Percentiles rank a stretch among this genome's conserved stretches.
phyloP scores from a whole-genome alignment of 2,888 invertebrate genomes.

The Rhyacophila evoluta region DNA sequence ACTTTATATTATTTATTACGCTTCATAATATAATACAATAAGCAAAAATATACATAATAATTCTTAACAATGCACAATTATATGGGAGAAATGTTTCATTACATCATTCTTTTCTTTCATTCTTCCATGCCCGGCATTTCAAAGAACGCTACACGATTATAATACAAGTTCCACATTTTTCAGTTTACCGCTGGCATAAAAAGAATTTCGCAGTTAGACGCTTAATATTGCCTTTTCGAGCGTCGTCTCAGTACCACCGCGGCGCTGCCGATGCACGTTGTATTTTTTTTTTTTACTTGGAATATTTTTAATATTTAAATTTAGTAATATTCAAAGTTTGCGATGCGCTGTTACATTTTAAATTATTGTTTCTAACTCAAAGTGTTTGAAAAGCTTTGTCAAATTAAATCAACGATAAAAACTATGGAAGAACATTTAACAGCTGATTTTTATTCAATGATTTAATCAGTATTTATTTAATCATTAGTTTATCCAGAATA shows the following conservation, averaged over 20 bases:
- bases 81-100: not conserved
- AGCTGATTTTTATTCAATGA: too few relatives aligned
- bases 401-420: not conserved
- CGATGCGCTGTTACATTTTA: not conserved
- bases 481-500: too few relatives aligned
- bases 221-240: constrained; percentile 18
- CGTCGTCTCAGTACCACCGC: not conserved
- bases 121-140: not conserved
- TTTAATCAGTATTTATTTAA: too few relatives aligned
- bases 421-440: too few relatives aligned
- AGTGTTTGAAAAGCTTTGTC: not conserved
- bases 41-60: too few relatives aligned
- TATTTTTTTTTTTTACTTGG: not conserved
- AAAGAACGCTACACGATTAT: not conserved
- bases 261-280: constrained; percentile 10
- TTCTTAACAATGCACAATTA: not conserved
- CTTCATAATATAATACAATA: too few relatives aligned
- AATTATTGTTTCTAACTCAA: not conserved
- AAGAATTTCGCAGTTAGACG: not conserved
- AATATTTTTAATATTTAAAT: constrained; percentile 13
- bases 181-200: not conserved
- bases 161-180: not conserved
- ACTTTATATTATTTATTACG: too few relatives aligned
- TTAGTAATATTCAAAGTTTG: not conserved
- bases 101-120: not conserved